Conservation (phyloP, 2,113 vertebrate genomes). For the Antennarius striatus region DNA sequence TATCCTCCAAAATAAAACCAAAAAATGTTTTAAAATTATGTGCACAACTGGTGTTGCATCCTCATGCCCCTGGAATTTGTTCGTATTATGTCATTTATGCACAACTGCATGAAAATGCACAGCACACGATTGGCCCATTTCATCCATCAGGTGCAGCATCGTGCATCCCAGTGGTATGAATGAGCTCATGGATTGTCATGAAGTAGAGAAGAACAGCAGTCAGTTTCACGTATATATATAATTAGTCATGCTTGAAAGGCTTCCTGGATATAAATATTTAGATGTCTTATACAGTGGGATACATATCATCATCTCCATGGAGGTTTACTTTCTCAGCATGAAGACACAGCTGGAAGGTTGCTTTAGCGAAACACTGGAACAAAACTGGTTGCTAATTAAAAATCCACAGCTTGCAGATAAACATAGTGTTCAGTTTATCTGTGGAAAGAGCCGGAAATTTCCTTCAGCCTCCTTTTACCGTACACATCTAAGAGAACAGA, state of each 20-base stretch:
- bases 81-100: conserved; percentile 20
- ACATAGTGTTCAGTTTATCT: not conserved
- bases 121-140: conserved; percentile 20
- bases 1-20: too few species aligned
- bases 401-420: too few species aligned
- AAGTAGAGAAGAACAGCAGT: conserved; percentile 70
- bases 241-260: conserved; percentile 2
- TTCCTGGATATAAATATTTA: conserved; percentile 2
- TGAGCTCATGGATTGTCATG: conserved; percentile 42
- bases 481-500: too few species aligned
- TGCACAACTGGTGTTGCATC: conserved; percentile 33
- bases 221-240: too few species aligned
- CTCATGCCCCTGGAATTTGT: conserved; percentile 9
- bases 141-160: conserved; percentile 40
- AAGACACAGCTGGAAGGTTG: too few species aligned
- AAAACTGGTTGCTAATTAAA: too few species aligned
- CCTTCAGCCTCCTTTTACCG: too few species aligned
- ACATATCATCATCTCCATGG: too few species aligned
- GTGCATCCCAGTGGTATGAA: conserved; percentile 27
- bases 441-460: conserved; percentile 2
- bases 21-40: not conserved
- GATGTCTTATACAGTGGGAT: too few species aligned
- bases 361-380: too few species aligned
- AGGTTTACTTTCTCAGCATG: too few species aligned
- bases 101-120: conserved; percentile 7